Evolutionary conservation across 2,888 invertebrate species (phyloP), one percentile per base, ranked within the genome.

Genomic region (Orthosia gothica): DNA sequence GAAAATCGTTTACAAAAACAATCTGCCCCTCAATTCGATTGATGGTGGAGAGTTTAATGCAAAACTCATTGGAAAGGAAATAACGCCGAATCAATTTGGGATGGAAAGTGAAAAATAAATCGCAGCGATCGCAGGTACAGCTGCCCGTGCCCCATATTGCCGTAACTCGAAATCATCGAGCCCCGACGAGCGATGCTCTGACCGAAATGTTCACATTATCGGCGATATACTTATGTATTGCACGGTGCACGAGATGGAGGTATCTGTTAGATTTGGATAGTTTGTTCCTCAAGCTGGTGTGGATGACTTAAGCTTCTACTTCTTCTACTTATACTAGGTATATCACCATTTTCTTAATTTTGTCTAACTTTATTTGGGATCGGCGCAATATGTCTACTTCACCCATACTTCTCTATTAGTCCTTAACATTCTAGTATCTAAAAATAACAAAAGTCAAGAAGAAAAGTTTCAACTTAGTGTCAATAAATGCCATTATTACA

Each of bases 61-160:
- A 79, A 85, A 88, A 86, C 80, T 77, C 81, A 79, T 84, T 85
- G 69, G 55, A 84, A 76, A 79, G 82, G 79, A 81, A 84, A 83
- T 82, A 83, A 81, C 81, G 69, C 66, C 74, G 83, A 86, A 89
- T 88, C 85, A 84, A 87, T 89, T 85, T 84, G 80, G 76, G 76
- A 83, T 78, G 68, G 68, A 67, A 74, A 85, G 82, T 85, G 86
- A 79, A 89, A 89, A 89, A 89, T 88, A 89, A 88, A 90, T 88
- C 81, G 72, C 82, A 80, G 75, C 76, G 73, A 90, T 86, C 80
- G 74, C 83, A 81, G 76, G 80, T 76, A 79, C 76, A 79, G 59
- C 78, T 85, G 84, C 32, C 68, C 65, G 74, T 85, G 85, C 57
- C 68, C 63, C 68, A 71, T 40, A 76, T 81, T 50, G 81, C 63